Percentiles rank a stretch among this genome's conserved stretches.
Conservation (phyloP, 2,888 invertebrate species). For the Cancer borealis region DNA sequence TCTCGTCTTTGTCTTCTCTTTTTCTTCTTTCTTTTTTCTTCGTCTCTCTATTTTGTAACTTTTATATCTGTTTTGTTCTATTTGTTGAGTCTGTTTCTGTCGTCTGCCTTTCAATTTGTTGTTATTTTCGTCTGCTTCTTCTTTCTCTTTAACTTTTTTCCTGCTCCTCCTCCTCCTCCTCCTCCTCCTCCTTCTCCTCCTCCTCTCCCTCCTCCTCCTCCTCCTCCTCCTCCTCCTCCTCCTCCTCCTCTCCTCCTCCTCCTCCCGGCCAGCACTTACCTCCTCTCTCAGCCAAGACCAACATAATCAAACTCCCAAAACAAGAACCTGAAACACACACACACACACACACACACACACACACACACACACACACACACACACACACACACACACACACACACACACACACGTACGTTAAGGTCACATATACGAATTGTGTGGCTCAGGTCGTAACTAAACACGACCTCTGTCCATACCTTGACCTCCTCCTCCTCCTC, state of each 20-base stretch:
- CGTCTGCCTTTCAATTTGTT: background rate
- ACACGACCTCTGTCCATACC: background rate
- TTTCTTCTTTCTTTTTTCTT: too few species aligned
- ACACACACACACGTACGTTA: background rate
- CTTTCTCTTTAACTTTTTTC: too few species aligned
- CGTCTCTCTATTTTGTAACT: background rate
- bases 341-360: constrained; percentile 15
- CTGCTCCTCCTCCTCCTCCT: too few species aligned
- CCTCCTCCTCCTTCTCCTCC: too few species aligned
- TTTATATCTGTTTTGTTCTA: too few species aligned
- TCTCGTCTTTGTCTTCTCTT: too few species aligned
- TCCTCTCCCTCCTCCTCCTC: too few species aligned
- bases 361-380: constrained; percentile 32
- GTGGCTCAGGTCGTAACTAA: background rate
- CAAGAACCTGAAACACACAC: background rate
- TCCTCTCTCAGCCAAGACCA: background rate
- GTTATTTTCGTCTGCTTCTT: background rate
- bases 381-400: constrained; percentile 30
- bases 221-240: background rate
- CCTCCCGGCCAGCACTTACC: background rate
- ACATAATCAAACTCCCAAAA: background rate
- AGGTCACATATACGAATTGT: background rate
- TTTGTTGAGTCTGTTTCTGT: too few species aligned
- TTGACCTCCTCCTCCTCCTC: background rate
- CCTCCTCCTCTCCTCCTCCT: background rate